Evolutionary conservation across 2,888 invertebrate species (phyloP), one percentile per base, ranked within the genome.

Genomic region (Exocentrus adspersus): DNA sequence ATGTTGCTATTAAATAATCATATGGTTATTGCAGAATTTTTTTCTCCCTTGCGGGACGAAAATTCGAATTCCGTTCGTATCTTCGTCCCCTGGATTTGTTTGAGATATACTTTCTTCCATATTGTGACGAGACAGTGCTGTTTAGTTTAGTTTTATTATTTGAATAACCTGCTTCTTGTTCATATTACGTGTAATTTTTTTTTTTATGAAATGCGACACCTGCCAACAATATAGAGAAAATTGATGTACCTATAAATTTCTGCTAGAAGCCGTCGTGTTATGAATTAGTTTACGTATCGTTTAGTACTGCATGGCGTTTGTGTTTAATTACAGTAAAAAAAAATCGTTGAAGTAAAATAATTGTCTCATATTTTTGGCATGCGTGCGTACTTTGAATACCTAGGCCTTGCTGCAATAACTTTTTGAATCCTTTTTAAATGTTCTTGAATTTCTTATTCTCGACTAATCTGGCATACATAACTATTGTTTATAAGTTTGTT

Each of bases 1-100:
- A 77, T 79, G 79, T 79, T 79, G 79, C 79, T 79, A 78, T 79
- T 79, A 77, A 78, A 78, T 57, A 62, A 14, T 65, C n/a, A n/a
- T 53, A 68, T 50, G 64, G 68, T 73, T 71, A 69, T 73, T 72
- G 70, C 68, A 69, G 69, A 70, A 67, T 66, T 63, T 37, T 9
- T 50, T 51, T 56, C n/a, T 37, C 24, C 24, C 32, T 46, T 46
- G 28, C 32, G 57, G 46, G 46, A 43, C 37, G 12, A 14, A 20
- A 42, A 53, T 16, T n/a, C 19, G 20, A 5, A 1, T 17, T n/a
- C 9, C 14, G 7, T 24, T n/a, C 28, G 32, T 10, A 4, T 30
- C 32, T 48, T 30, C 32, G 17, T 43, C 10, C 14, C 30, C 9
- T n/a, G 12, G 24, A 24, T 3, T 24, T 24, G 24, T 24, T 24